Base-by-base conservation (phyloP, 2,113 vertebrate species). In the Cyprichromis sp. region DNA sequence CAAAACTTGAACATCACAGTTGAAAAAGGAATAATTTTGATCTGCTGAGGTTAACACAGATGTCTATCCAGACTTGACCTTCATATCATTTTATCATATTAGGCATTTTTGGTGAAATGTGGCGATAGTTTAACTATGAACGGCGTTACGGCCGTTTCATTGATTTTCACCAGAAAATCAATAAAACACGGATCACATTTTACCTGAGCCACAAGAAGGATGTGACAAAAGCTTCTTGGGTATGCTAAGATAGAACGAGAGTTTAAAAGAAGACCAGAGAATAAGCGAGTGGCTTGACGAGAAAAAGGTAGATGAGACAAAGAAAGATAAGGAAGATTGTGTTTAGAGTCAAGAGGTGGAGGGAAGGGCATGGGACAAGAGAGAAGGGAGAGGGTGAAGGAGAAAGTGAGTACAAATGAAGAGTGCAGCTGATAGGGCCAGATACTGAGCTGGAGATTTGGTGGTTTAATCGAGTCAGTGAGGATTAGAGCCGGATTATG, bases 401-500 rank as follows among this genome's bases (percentile, higher is more conserved):
- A 55, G 92, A 86, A 93, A 87, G 84, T 7, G 81, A 80, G 80
- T 13, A 84, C 40, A 91, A 83, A 92, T 85, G 92, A 91, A 81
- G 91, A 89, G 85, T 68, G 86, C 26, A 71, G 80, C 84, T 93
- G 92, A 95, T 90, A 91, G 83, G 71, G 89, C 63, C 88, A 91
- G 95, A 95, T 95, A 91, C 93, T 90, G 90, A 91, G 92, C 93
- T 85, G 83, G 82, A 94, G 95, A 96, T 96, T 94, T 96, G 91
- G 59, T 90, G 92, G 89, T 95, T 95, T 96, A 96, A 96, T 96
- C 90, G 92, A 94, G 94, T 88, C 91, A 86, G 87, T 38, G 85
- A 93, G 96, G 96, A 96, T 97, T 96, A 96, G 88, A 86, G 87
- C 16, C n/a, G 96, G 96, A 97, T 96, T 96, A 96, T 94, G 89